Conservation (phyloP, 2,113 vertebrate species). For the Mustela nigripes region DNA sequence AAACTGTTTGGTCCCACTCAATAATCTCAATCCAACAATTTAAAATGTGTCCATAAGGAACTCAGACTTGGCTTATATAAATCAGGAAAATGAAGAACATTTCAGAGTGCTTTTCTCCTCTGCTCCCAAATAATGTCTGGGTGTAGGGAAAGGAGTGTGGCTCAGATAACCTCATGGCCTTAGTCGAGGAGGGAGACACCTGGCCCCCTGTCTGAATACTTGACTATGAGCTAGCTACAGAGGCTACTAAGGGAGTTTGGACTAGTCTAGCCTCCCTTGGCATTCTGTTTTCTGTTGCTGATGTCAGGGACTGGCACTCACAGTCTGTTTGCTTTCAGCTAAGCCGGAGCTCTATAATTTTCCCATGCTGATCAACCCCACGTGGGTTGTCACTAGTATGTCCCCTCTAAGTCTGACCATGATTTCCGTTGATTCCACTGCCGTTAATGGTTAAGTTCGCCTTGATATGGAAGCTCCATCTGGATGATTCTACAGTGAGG, state of each 20-base stretch:
- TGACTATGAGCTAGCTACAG: background rate
- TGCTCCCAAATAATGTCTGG: background rate
- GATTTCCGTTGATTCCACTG: background rate
- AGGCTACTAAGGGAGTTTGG: background rate
- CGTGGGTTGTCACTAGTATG: background rate
- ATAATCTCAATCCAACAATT: background rate
- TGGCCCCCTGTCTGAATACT: background rate
- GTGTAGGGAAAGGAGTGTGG: background rate
- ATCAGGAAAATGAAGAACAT: background rate
- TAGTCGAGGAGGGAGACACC: background rate
- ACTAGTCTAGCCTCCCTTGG: background rate
- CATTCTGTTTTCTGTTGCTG: background rate
- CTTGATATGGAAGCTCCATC: too few relatives aligned
- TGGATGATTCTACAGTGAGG: background rate
- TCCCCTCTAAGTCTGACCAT: background rate
- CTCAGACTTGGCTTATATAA: background rate
- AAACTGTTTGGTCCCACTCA: background rate
- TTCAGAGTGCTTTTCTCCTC: background rate
- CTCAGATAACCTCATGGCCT: background rate
- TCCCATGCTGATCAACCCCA: background rate
- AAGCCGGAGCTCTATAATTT: background rate
- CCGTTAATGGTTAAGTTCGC: background rate
- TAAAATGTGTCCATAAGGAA: background rate
- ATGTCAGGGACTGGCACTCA: background rate
- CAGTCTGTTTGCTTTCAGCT: background rate